Base-by-base conservation (phyloP, 2,888 invertebrate genomes). In the Allacma fusca region DNA sequence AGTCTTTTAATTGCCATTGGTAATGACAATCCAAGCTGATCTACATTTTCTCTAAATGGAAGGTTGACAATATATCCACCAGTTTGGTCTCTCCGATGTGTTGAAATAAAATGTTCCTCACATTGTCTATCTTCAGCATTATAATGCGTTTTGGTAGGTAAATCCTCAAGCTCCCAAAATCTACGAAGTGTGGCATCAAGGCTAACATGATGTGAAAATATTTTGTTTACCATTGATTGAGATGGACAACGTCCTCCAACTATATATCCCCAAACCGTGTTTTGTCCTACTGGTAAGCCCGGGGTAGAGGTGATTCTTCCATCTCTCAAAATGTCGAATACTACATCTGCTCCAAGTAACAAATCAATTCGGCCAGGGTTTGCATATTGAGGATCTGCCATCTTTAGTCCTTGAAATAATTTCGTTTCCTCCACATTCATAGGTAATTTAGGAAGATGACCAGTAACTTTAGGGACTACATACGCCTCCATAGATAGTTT, bases 371-470 rank as follows among this genome's bases (percentile, higher is more conserved):
- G 34, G 16, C 73, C 72, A 19, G 77, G 77, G 1, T 29, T n/a
- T n/a, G 26, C 23, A 26, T 29, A 77, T 1, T 26, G 43, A 5
- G 77, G 77, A 73, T 77, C 77, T 2, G 73, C 77, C 2, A 77
- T 24, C 19, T 16, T 0, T 2, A 77, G 19, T 12, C 64, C 50
- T 1, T 65, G 21, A 13, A 73, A 12, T 26, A 19, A 44, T 40
- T 40, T n/a, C n/a, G 40, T 40, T 13, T 40, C 40, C 40, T 9
- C 40, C 13, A 9, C 40, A 40, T 5, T 13, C 40, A 40, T 9
- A 9, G 40, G 40, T 40, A 40, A 5, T 40, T 40, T 40, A 40
- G 40, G 40, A 19, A 72, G 34, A 19, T 57, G 21, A 12, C 50
- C 21, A 28, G 72, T 72, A 7, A 72, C 59, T 16, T 23, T 1